These are phyloP conservation scores for human DNA, from an alignment of 2,113 vertebrate species.

Conservation along the genomic window GRCh38 chr6:83554001-83554500, in stretches of 20 bases:
- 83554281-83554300: constrained; percentile 83
- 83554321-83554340: background rate
- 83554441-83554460: constrained; percentile 18
- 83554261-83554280: constrained; percentile 87
- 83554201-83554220: constrained; percentile 87
- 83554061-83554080: constrained; percentile 90
- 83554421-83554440: background rate
- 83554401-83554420: background rate
- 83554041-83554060: constrained; percentile 92
- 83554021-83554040: constrained; percentile 90
- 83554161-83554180: constrained; percentile 90
- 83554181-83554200: constrained; percentile 87
- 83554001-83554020: constrained; percentile 87
- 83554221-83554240: constrained; percentile 86
- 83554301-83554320: constrained; percentile 63
- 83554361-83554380: background rate
- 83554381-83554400: background rate
- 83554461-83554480: background rate
- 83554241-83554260: constrained; percentile 86
- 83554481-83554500: background rate
- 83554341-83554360: background rate
- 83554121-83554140: constrained; percentile 94
- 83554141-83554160: constrained; percentile 98
- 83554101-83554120: constrained; percentile 93
- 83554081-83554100: constrained; percentile 90